Percentiles rank a stretch among this genome's conserved stretches.
phyloP scores from a whole-genome alignment of 2,797 vertebrate genomes.

The Manis crassicaudata region DNA sequence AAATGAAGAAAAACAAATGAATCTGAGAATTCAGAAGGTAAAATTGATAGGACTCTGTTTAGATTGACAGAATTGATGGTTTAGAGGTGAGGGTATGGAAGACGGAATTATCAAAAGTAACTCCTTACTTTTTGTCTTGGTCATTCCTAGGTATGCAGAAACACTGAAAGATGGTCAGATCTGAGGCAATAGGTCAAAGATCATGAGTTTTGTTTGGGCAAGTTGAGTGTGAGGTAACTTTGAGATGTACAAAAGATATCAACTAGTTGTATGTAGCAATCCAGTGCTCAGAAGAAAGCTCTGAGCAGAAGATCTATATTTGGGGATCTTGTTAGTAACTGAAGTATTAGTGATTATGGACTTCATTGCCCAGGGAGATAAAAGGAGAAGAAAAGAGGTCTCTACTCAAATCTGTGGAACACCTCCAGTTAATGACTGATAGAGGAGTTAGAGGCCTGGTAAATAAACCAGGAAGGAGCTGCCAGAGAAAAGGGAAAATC shows the following conservation, averaged over 20 bases:
- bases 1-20: constrained; percentile 14
- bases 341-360: not conserved
- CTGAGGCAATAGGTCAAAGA: not conserved
- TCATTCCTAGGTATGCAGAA: not conserved
- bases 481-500: not conserved
- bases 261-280: not conserved
- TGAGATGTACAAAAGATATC: not conserved
- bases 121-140: not conserved
- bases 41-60: not conserved
- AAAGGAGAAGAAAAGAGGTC: not conserved
- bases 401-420: not conserved
- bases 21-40: constrained; percentile 1
- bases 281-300: not conserved
- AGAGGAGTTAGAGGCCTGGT: not conserved
- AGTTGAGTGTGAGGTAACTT: not conserved
- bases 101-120: not conserved
- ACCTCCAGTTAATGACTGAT: not conserved
- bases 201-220: not conserved
- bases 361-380: not conserved
- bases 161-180: not conserved
- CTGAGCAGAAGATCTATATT: not conserved
- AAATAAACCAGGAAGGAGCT: not conserved
- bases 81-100: not conserved
- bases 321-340: not conserved
- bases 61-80: not conserved